Evolutionary conservation across 1,140 invertebrate genomes (phyloP).

Genomic region (Drosophila serrata): DNA sequence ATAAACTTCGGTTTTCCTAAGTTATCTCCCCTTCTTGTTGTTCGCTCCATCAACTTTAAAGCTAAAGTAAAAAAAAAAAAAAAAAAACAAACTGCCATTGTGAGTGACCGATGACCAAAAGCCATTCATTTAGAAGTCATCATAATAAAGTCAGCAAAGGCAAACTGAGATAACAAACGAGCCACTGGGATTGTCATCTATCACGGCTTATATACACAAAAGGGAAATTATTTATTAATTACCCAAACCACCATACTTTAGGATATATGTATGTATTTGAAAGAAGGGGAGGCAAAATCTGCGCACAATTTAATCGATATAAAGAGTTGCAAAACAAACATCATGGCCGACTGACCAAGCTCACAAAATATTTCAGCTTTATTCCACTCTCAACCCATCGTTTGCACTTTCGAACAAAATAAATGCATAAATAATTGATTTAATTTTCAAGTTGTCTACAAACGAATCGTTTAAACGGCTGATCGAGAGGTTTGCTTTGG

Average conservation of each 20-base stretch:
- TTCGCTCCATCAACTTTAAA: constrained; percentile 1
- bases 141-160: constrained; percentile 47
- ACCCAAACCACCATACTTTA: constrained; percentile 48
- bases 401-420: constrained; percentile 48
- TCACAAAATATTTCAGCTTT: constrained; percentile 24
- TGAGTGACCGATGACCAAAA: constrained; percentile 40
- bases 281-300: constrained; percentile 28
- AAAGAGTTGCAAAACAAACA: constrained; percentile 56
- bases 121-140: constrained; percentile 60
- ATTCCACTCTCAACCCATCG: neutral
- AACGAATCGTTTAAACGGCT: constrained; percentile 40
- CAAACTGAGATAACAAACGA: constrained; percentile 25
- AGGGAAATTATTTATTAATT: constrained; percentile 76
- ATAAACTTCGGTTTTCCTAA: neutral
- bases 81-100: constrained; percentile 13
- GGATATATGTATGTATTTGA: neutral
- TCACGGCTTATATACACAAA: constrained; percentile 51
- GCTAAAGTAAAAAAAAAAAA: neutral
- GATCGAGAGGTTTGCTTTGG: constrained; percentile 3
- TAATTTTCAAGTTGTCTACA: constrained; percentile 65
- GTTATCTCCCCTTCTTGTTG: neutral
- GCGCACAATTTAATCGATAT: constrained; percentile 69
- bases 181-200: constrained; percentile 37
- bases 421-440: constrained; percentile 79
- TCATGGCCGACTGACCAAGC: constrained; percentile 20